Evolutionary conservation across 2,888 invertebrate genomes (phyloP).

Genomic region (Ophion costatus): DNA sequence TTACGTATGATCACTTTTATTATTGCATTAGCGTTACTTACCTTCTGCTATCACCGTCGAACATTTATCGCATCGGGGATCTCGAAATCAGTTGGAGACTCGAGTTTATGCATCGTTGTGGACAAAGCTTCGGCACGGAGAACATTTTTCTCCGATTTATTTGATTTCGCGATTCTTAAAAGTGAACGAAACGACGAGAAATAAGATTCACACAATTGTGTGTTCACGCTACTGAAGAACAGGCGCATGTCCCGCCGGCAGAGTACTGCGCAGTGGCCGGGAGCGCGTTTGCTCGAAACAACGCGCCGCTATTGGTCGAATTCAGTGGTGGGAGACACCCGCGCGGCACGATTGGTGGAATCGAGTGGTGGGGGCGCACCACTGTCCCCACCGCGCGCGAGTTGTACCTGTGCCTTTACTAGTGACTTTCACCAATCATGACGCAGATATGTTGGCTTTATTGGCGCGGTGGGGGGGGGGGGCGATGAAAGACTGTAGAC

Average conservation of each 20-base stretch:
- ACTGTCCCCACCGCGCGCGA: not conserved
- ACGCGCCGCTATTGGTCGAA: not conserved
- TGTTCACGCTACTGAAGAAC: not conserved
- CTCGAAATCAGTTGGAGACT: not conserved
- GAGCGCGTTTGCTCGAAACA: not conserved
- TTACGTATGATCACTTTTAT: conserved; percentile 11
- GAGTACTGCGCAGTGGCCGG: not conserved
- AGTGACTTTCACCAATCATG: too few relatives aligned
- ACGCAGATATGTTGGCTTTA: too few relatives aligned
- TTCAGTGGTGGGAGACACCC: not conserved
- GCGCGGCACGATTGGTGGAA: not conserved
- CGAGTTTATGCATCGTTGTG: not conserved
- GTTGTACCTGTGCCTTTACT: not conserved
- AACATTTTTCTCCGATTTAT: not conserved
- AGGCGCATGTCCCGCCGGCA: not conserved
- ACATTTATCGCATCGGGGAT: not conserved
- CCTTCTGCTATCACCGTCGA: not conserved
- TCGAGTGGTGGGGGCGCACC: not conserved
- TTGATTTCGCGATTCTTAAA: not conserved
- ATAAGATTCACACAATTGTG: not conserved
- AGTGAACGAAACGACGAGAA: not conserved
- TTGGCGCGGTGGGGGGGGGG: too few relatives aligned
- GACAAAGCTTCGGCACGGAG: not conserved
- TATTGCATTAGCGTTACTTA: conserved; percentile 13
- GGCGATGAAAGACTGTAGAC: too few relatives aligned